Percentiles rank a stretch among this genome's conserved stretches.
phyloP scores from a whole-genome alignment of 2,113 vertebrate genomes.

The Python bivittatus region DNA sequence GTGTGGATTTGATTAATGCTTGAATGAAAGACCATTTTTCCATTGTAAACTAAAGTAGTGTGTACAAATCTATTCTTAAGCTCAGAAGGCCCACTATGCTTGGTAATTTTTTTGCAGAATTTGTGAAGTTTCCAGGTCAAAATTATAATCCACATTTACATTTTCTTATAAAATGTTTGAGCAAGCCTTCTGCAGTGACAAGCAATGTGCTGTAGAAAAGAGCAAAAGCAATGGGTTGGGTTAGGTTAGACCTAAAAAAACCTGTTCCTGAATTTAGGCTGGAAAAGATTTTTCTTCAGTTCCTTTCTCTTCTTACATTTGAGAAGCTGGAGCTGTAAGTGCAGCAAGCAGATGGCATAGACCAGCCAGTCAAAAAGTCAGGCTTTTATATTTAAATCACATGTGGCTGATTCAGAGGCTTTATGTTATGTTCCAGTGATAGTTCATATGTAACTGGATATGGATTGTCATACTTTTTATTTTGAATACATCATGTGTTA shows the following conservation, averaged over 20 bases:
- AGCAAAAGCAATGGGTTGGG: background rate
- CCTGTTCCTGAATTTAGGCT: too few relatives aligned
- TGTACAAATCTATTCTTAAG: slow-evolving; percentile 41
- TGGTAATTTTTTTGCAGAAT: background rate
- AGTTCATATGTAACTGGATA: background rate
- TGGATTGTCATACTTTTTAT: background rate
- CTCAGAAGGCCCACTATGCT: slow-evolving; percentile 16
- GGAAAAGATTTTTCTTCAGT: background rate
- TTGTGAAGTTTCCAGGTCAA: background rate
- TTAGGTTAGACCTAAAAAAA: background rate
- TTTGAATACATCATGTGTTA: background rate
- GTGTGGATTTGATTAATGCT: background rate
- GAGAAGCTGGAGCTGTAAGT: background rate
- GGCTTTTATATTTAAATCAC: background rate
- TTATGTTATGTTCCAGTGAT: background rate
- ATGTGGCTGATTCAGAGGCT: background rate
- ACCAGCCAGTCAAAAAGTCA: background rate
- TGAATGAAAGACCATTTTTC: background rate
- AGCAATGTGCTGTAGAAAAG: background rate
- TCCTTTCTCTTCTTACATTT: background rate
- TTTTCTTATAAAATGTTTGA: background rate
- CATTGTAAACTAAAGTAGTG: background rate
- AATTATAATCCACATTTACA: background rate
- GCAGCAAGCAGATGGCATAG: background rate
- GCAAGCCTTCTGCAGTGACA: background rate